Percentiles rank a stretch among this genome's conserved stretches.
Conservation (phyloP, 2,797 vertebrate species). For the Scolopax rusticola region DNA sequence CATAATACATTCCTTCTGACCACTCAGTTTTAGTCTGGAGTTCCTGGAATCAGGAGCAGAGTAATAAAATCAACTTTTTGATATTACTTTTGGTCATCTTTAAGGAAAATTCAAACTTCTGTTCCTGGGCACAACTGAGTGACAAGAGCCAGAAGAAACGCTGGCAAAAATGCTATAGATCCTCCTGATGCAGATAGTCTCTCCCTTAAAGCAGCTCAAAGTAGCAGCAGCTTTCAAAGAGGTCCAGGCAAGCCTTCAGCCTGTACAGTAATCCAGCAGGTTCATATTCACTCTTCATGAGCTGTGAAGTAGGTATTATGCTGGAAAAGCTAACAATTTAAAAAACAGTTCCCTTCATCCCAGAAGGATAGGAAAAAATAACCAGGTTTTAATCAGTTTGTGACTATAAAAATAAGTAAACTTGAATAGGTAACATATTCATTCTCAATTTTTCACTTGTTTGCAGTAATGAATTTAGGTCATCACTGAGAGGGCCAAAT, state of each 20-base stretch:
- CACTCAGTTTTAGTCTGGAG: background rate
- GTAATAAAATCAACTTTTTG: background rate
- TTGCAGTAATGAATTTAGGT: background rate
- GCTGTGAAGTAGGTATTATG: background rate
- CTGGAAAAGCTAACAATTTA: background rate
- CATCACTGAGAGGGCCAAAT: background rate
- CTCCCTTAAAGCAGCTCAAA: background rate
- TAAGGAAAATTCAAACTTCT: background rate
- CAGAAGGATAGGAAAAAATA: background rate
- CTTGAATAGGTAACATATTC: background rate
- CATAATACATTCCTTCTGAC: background rate
- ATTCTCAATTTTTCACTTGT: background rate
- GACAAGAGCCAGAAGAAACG: background rate
- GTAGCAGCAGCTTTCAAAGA: background rate
- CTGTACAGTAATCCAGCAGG: background rate
- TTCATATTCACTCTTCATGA: background rate
- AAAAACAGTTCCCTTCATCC: background rate
- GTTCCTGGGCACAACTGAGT: background rate
- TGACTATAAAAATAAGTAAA: background rate
- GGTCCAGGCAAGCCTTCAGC: background rate
- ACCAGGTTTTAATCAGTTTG: background rate
- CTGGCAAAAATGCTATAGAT: background rate
- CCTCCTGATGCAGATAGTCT: background rate
- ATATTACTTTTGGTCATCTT: background rate
- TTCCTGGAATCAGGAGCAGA: background rate